Conservation (phyloP, 2,797 vertebrate species). For the Choloepus didactylus region DNA sequence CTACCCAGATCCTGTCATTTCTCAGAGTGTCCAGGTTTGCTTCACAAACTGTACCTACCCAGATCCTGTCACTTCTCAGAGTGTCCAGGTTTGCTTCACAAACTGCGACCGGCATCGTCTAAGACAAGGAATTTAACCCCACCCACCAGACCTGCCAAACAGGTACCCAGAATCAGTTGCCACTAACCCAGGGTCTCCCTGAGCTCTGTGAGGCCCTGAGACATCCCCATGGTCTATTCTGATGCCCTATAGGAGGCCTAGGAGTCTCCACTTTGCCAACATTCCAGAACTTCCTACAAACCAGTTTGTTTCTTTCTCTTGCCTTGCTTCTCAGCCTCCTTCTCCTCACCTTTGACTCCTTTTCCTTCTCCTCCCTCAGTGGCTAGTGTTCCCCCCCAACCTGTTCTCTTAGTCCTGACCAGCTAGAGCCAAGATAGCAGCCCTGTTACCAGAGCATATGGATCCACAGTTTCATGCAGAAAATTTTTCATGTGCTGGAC, state of each 20-base stretch:
- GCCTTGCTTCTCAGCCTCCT: background rate
- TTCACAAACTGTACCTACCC: background rate
- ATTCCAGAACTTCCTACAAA: background rate
- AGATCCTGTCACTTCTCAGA: background rate
- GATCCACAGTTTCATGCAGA: background rate
- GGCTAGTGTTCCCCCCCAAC: background rate
- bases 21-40: background rate
- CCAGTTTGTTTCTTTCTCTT: background rate
- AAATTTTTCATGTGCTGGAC: background rate
- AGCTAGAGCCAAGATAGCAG: background rate
- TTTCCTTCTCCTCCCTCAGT: background rate
- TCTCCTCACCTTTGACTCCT: background rate
- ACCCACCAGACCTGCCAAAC: background rate
- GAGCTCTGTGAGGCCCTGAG: background rate
- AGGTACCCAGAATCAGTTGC: background rate
- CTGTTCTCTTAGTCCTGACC: background rate
- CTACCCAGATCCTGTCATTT: background rate
- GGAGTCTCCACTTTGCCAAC: background rate
- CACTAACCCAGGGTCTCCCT: background rate
- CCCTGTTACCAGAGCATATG: background rate
- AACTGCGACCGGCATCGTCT: background rate
- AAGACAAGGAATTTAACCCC: slow-evolving; percentile 2
- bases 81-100: background rate
- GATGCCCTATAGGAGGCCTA: background rate
- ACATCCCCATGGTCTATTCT: background rate